These are phyloP conservation scores for Heliconius ethilla DNA, from an alignment of 2,888 invertebrate genomes.

Conservation along the genomic window DNA sequence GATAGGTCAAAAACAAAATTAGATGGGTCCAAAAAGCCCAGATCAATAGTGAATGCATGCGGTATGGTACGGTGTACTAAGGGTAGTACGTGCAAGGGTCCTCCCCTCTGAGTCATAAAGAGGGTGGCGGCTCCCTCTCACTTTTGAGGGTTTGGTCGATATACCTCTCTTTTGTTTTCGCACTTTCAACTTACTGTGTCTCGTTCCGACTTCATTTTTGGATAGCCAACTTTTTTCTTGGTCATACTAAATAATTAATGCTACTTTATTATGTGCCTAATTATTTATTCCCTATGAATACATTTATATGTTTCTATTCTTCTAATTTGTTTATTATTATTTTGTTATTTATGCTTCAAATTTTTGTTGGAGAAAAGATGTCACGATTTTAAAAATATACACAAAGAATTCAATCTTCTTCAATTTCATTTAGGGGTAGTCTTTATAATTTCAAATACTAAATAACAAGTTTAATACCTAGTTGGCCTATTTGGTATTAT, in stretches of 20 bases:
- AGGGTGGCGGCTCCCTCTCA: slow-evolving; percentile 79
- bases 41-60: slow-evolving; percentile 73
- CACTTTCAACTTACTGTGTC: slow-evolving; percentile 56
- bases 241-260: slow-evolving; percentile 9
- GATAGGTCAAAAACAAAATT: slow-evolving; percentile 49
- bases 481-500: too few relatives aligned
- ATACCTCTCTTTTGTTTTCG: slow-evolving; percentile 80
- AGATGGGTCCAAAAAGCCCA: slow-evolving; percentile 50
- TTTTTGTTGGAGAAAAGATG: too few relatives aligned
- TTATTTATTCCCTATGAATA: background rate
- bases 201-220: slow-evolving; percentile 43
- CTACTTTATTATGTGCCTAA: background rate
- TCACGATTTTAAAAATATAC: too few relatives aligned
- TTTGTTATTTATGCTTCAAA: too few relatives aligned
- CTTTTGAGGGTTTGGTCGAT: slow-evolving; percentile 81
- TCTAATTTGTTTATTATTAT: too few relatives aligned
- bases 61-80: slow-evolving; percentile 54
- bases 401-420: too few relatives aligned
- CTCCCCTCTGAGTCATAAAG: slow-evolving; percentile 81
- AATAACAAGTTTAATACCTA: too few relatives aligned
- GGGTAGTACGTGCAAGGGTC: slow-evolving; percentile 77
- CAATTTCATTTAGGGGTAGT: too few relatives aligned
- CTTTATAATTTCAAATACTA: too few relatives aligned
- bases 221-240: slow-evolving; percentile 41
- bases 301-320: too few relatives aligned